These are phyloP conservation scores for Arenicola marina DNA, from an alignment of 2,888 invertebrate genomes.

Conservation along the genomic window DNA sequence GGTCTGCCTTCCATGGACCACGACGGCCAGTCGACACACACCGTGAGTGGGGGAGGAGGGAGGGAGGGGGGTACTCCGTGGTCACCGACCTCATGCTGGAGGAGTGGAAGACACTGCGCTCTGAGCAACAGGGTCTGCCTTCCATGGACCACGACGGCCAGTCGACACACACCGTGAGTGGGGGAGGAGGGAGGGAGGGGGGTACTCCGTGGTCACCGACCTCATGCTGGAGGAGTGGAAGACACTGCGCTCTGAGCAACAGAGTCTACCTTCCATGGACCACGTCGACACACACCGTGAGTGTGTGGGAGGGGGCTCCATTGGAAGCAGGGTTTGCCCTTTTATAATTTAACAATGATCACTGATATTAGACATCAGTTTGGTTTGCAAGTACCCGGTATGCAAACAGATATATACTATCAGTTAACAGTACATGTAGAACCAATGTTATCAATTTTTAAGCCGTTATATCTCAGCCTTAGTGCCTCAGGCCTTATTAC, in stretches of 20 bases:
- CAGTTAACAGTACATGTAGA: too few relatives aligned
- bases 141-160: too few relatives aligned
- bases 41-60: background rate
- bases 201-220: background rate
- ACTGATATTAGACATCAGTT: too few relatives aligned
- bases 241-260: background rate
- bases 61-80: background rate
- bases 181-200: background rate
- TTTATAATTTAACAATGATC: too few relatives aligned
- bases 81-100: background rate
- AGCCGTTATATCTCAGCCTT: too few relatives aligned
- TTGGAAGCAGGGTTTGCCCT: too few relatives aligned
- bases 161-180: background rate
- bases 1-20: too few relatives aligned
- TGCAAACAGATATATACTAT: too few relatives aligned
- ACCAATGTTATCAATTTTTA: too few relatives aligned
- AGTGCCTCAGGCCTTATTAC: too few relatives aligned
- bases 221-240: background rate
- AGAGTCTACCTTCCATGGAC: background rate
- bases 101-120: background rate
- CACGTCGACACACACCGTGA: background rate
- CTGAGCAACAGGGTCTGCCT: background rate
- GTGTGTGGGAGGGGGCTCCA: background rate
- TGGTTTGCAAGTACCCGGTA: too few relatives aligned
- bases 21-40: too few relatives aligned